Conservation (phyloP, 2,797 vertebrate genomes). For the Chloroceryle inda region DNA sequence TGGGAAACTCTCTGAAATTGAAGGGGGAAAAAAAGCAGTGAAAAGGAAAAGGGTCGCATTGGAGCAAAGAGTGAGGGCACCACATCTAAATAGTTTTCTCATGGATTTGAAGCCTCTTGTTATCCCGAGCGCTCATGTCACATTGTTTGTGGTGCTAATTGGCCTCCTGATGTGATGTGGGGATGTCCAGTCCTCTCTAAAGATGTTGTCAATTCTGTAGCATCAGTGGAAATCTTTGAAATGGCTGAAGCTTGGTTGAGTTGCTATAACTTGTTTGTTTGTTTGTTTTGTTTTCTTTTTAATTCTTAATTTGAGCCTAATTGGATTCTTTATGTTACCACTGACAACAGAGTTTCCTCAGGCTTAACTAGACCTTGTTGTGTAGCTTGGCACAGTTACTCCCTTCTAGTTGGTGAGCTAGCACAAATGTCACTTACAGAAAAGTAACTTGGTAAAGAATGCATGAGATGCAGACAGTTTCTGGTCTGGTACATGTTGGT, state of each 20-base stretch:
- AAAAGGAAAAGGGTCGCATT: background rate
- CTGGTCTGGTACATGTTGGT: background rate
- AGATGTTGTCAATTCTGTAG: background rate
- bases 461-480: background rate
- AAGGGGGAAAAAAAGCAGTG: fast-evolving
- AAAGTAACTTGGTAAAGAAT: background rate
- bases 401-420: background rate
- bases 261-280: background rate
- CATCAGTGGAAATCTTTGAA: background rate
- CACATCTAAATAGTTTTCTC: background rate
- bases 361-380: background rate
- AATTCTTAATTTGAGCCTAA: background rate
- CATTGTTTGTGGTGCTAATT: background rate
- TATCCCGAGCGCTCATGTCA: background rate
- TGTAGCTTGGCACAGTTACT: background rate
- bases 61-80: background rate
- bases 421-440: background rate
- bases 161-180: background rate
- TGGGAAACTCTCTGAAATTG: background rate
- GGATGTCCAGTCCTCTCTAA: background rate
- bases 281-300: background rate
- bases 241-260: background rate
- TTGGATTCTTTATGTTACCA: background rate
- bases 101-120: background rate
- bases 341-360: background rate